Evolutionary conservation across 2,888 invertebrate species (phyloP), one percentile per base, ranked within the genome.

Genomic region (Therioaphis trifolii): DNA sequence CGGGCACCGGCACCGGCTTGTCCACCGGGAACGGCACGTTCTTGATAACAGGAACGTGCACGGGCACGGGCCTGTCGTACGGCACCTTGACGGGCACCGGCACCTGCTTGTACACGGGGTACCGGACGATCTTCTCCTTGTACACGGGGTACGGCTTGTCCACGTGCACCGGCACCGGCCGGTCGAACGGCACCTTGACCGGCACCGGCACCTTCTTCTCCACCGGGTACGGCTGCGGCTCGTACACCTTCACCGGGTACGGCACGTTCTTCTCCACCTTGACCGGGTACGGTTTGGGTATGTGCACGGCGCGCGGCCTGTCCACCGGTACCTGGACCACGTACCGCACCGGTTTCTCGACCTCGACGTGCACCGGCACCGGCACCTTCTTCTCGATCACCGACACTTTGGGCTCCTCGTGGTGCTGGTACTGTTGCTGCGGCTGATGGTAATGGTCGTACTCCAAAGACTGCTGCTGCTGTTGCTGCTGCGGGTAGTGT

Each of bases 141-240:
- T 91, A 92, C 0, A 93, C 92, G 93, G 94, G 94, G 88, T 93
- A 93, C 9, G 94, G 94, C 85, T 93, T 92, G 43, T 94, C 93
- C 52, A 95, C 92, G 86, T 93, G 92, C 7, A 94, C 93, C 18
- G 87, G 87, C 49, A 86, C 86, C 2, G 87, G 87, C 35, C 86
- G 85, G 72, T 87, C 87, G 74, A 93, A 93, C 85, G 90, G 92
- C 72, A 94, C 93, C 90, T 93, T 93, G 24, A 94, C 93, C 86
- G 87, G 86, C 88, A 92, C 91, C 63, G 92, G 94, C 21, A 87
- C 86, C 27, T 86, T 85, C 84, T 87, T 87, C 75, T 87, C 86
- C 11, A 87, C 87, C 84, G 92, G 86, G 82, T 86, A 86, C 43
- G 88, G 88, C 58, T 86, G 86, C 12, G 86, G 86, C 63, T 93